Base-by-base conservation (phyloP, 1,140 invertebrate species). In the Zaprionus africanus region DNA sequence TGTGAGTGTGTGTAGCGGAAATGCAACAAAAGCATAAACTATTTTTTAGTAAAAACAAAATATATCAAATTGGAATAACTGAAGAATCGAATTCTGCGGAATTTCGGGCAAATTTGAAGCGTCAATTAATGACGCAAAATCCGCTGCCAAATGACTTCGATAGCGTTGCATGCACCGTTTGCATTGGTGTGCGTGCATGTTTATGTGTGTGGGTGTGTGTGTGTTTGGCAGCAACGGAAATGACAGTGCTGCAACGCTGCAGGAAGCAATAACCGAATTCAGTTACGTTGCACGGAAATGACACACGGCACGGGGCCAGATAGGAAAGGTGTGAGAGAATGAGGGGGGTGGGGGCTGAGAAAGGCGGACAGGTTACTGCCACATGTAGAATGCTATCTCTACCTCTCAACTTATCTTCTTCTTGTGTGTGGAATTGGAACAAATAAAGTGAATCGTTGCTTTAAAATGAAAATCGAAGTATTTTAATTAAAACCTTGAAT, bases 241-340 rank as follows among this genome's bases (percentile, higher is more conserved):
- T 80, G 76, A 80, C 70, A 78, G 76, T 36, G 70, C 76, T 78
- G 76, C 76, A 80, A 51, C 78, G 69, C 46, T 63, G 64, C 78
- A 80, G 78, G 78, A 80, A 80, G 76, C 78, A 80, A 78, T 79
- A 77, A 69, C 76, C 76, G 76, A 80, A 80, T 80, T 78, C 78
- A 80, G 78, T 80, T 79, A 78, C 76, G 64, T 74, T 78, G 70
- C 78, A 74, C 78, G 78, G 78, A 80, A 80, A 80, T 80, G 76
- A 80, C 70, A 78, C 70, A 78, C 65, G 65, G 76, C 49, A 62
- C 46, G 46, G 38, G 58, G 49, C 34, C n/a, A 60, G 57, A 60
- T 17, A 51, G 28, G 41, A 17, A 24, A 19, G 41, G 15, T 22
- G 49, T 41, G 26, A 41, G 19, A 9, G 41, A 67, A 41, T 31